phyloP scores from a whole-genome alignment of 2,113 vertebrate genomes.

The Ginglymostoma cirratum region DNA sequence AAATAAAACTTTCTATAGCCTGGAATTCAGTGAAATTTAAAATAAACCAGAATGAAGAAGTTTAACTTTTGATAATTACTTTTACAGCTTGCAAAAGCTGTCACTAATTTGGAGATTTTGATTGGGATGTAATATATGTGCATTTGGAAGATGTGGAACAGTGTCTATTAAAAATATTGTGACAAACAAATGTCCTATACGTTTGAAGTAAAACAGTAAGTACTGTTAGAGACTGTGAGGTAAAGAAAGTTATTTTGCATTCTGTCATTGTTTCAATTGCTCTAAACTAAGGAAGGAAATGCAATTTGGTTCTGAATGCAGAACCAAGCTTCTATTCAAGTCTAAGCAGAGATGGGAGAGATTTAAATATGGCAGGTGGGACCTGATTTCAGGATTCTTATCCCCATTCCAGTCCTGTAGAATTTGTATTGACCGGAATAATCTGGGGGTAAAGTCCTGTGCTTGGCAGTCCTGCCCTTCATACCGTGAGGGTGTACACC shows the following conservation, averaged over 20 bases:
- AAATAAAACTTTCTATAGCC: background rate
- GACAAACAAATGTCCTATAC: background rate
- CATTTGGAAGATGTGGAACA: background rate
- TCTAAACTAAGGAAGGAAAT: background rate
- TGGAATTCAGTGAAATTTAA: background rate
- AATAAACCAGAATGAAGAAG: background rate
- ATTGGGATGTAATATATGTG: background rate
- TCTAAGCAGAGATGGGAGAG: too few relatives aligned
- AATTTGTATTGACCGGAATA: too few relatives aligned
- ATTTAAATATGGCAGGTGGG: too few relatives aligned
- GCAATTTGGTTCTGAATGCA: background rate
- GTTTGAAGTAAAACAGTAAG: background rate
- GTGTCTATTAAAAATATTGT: background rate
- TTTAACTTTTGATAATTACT: background rate
- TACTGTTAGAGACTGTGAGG: background rate
- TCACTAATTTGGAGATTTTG: background rate
- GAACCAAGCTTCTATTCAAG: too few relatives aligned
- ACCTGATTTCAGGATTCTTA: too few relatives aligned
- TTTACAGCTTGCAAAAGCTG: background rate
- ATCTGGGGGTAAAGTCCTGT: too few relatives aligned
- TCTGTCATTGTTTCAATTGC: background rate
- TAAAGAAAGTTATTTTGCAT: background rate
- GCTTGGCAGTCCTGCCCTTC: too few relatives aligned
- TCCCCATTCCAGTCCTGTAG: too few relatives aligned
- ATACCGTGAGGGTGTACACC: too few relatives aligned